Evolutionary conservation across 2,888 invertebrate species (phyloP), one percentile per base, ranked within the genome.

Genomic region (Cosmia pyralina): DNA sequence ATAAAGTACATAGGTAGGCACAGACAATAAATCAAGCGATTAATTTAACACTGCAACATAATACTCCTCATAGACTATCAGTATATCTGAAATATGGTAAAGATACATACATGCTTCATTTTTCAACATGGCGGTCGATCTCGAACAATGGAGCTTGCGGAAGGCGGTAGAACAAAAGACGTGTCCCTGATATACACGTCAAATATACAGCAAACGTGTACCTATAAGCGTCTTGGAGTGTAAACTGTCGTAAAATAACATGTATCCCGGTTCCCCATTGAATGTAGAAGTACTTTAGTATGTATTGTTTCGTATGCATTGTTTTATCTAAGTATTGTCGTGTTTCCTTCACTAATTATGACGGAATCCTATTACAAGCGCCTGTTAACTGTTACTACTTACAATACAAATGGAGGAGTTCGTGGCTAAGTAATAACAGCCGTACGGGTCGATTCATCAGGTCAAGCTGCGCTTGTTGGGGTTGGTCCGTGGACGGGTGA

Each of bases 51-150:
- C 2, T 46, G 19, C 17, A 65, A 66, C 19, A n/a, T 46, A 62
- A 79, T 34, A 22, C 7, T 7, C 8, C 10, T 1, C 22, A 28
- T 44, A 10, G 28, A 59, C 28, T 52, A 60, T 46, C 48, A 72
- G 69, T 28, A 59, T 52, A 77, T 69, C 64, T 68, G 59, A 59
- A 60, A 67, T 57, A 73, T 53, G 75, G 52, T 74, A 57, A 66
- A 65, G 66, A 67, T 60, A 76, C 67, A 67, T 58, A 75, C 67
- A 78, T 69, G 71, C 76, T 80, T 84, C 77, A 84, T 82, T 84
- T 85, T 85, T 85, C 80, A 80, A 72, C 50, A 77, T 77, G 82
- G 75, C 77, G 63, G 82, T 69, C 78, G 78, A 80, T 76, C 71
- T 73, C 22, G 69, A 81, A 85, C 86, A 86, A 85, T 76, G 17